phyloP scores from a whole-genome alignment of 2,888 invertebrate genomes.

The Apeira syringaria region DNA sequence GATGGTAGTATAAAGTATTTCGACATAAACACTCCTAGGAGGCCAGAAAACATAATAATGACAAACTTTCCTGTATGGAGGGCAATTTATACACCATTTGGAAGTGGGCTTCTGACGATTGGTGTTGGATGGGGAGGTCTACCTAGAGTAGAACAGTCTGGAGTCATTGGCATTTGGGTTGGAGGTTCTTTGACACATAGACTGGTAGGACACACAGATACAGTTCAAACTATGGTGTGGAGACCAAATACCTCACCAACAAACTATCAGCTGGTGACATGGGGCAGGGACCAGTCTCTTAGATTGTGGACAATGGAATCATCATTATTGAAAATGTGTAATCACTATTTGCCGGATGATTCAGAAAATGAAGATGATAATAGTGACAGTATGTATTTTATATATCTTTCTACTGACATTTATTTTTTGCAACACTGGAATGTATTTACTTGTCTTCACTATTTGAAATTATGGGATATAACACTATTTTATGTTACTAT shows the following conservation, averaged over 20 bases:
- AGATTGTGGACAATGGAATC: slow-evolving; percentile 96
- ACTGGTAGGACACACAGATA: slow-evolving; percentile 97
- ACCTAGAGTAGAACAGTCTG: slow-evolving; percentile 90
- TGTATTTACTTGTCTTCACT: too few relatives aligned
- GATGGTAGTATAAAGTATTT: slow-evolving; percentile 98
- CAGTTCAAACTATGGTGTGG: slow-evolving; percentile 98
- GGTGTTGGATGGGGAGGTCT: slow-evolving; percentile 94
- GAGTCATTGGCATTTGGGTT: slow-evolving; percentile 80
- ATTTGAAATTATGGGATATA: too few relatives aligned
- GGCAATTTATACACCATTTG: slow-evolving; percentile 96
- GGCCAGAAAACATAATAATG: slow-evolving; percentile 92
- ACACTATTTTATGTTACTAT: too few relatives aligned
- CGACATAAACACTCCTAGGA: slow-evolving; percentile 93
- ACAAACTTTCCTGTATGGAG: slow-evolving; percentile 96
- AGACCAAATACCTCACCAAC: slow-evolving; percentile 86
- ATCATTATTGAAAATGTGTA: slow-evolving; percentile 91
- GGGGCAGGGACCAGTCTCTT: slow-evolving; percentile 97
- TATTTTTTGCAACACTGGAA: too few relatives aligned
- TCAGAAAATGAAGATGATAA: slow-evolving; percentile 82
- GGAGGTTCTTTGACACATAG: slow-evolving; percentile 91
- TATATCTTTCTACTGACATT: too few relatives aligned
- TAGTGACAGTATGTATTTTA: slow-evolving; percentile 66
- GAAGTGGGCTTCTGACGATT: slow-evolving; percentile 95
- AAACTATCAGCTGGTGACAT: slow-evolving; percentile 94
- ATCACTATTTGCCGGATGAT: slow-evolving; percentile 85